Evolutionary conservation across 2,797 vertebrate species (phyloP).

Genomic region (Iguana delicatissima): DNA sequence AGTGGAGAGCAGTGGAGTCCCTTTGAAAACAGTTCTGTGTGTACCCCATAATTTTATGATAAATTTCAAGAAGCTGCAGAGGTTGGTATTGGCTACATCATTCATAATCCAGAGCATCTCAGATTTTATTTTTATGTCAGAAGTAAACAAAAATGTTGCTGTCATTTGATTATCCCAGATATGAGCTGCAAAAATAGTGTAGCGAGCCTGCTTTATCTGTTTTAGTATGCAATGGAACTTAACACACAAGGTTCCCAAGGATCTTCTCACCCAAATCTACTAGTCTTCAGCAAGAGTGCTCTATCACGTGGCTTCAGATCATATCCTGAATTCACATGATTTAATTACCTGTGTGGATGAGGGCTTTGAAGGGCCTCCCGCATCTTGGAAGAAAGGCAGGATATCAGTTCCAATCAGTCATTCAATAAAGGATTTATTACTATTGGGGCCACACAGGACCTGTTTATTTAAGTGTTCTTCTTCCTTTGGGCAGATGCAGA

Average conservation of each 20-base stretch:
- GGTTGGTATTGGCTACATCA: background rate
- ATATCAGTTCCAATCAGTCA: too few species aligned
- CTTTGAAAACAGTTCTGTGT: background rate
- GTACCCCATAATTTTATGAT: background rate
- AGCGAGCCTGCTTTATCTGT: background rate
- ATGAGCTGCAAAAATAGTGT: background rate
- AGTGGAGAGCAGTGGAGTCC: constrained; percentile 12
- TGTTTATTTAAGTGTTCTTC: background rate
- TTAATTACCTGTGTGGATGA: background rate
- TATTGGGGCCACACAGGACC: too few species aligned
- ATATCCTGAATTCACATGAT: background rate
- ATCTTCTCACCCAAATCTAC: background rate
- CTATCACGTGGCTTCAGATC: background rate
- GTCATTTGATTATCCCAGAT: background rate
- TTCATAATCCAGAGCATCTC: background rate
- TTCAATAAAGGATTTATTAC: background rate
- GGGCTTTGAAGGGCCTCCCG: background rate
- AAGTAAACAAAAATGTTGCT: background rate
- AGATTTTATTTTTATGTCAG: background rate
- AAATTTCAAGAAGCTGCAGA: background rate
- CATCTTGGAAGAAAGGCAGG: too few species aligned
- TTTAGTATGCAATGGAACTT: background rate
- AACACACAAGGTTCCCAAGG: background rate
- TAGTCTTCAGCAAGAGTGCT: background rate
- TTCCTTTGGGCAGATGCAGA: background rate